These are phyloP conservation scores for Homalodisca vitripennis DNA, from an alignment of 1,140 invertebrate genomes.

Conservation along the genomic window DNA sequence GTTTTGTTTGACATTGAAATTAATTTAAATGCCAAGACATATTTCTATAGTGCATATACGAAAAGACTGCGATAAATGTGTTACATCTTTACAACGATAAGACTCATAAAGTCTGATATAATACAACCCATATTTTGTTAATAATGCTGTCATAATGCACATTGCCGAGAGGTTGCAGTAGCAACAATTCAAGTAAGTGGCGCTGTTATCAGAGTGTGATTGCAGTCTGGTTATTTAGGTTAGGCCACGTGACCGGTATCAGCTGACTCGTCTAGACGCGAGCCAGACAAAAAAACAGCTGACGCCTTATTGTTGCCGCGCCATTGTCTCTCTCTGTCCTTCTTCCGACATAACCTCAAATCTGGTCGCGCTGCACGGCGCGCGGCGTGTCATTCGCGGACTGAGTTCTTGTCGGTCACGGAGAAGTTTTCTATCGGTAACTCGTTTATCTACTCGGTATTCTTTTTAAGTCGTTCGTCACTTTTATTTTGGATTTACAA, in stretches of 20 bases:
- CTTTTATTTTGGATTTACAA: neutral
- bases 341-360: neutral
- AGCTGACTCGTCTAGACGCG: constrained; percentile 23
- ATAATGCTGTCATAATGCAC: no score
- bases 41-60: no score
- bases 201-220: no score
- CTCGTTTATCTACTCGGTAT: neutral
- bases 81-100: no score
- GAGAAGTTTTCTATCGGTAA: neutral
- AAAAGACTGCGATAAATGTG: no score
- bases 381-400: neutral
- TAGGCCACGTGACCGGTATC: constrained; percentile 18
- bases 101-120: no score
- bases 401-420: neutral
- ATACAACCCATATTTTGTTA: no score
- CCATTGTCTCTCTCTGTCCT: neutral
- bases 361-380: neutral
- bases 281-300: constrained; percentile 24
- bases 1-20: no score
- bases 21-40: no score
- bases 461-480: neutral
- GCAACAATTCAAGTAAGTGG: no score
- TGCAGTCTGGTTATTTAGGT: constrained; percentile 27
- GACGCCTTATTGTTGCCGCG: constrained; percentile 5
- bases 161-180: no score